phyloP scores from a whole-genome alignment of 2,113 vertebrate genomes.

The Symphodus melops region DNA sequence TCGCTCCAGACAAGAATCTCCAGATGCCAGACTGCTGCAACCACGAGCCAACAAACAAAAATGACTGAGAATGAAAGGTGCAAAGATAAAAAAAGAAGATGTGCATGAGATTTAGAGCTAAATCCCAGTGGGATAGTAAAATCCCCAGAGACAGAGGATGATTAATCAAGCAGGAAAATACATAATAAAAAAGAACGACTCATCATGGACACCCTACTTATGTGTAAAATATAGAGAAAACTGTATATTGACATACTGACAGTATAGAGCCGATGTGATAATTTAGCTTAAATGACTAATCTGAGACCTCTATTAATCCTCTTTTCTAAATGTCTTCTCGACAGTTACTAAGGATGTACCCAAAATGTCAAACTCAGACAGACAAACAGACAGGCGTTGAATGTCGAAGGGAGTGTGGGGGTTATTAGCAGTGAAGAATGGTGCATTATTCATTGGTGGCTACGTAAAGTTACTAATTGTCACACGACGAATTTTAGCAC shows the following conservation, averaged over 20 bases:
- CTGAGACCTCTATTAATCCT: too few species aligned
- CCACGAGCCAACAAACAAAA: background rate
- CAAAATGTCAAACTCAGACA: too few species aligned
- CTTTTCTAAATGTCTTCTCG: too few species aligned
- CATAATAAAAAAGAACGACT: background rate
- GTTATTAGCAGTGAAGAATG: too few species aligned
- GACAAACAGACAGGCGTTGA: too few species aligned
- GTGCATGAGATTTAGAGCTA: background rate
- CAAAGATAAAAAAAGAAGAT: background rate
- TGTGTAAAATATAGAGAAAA: background rate
- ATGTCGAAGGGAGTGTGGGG: too few species aligned
- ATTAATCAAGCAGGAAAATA: background rate
- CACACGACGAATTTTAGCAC: too few species aligned
- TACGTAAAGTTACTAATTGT: too few species aligned
- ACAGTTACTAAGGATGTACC: too few species aligned
- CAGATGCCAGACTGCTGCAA: background rate
- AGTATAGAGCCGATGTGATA: too few species aligned
- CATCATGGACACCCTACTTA: background rate
- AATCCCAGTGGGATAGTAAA: background rate
- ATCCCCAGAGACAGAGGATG: background rate
- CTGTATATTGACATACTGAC: too few species aligned
- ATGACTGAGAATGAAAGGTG: constrained; percentile 4
- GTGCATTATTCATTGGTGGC: too few species aligned
- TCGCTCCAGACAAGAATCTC: background rate
- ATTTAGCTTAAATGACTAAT: background rate